Percentiles rank a stretch among this genome's conserved stretches.
Evolutionary conservation across 1,140 invertebrate genomes (phyloP).

Genomic region (Dreissena rostriformis): DNA sequence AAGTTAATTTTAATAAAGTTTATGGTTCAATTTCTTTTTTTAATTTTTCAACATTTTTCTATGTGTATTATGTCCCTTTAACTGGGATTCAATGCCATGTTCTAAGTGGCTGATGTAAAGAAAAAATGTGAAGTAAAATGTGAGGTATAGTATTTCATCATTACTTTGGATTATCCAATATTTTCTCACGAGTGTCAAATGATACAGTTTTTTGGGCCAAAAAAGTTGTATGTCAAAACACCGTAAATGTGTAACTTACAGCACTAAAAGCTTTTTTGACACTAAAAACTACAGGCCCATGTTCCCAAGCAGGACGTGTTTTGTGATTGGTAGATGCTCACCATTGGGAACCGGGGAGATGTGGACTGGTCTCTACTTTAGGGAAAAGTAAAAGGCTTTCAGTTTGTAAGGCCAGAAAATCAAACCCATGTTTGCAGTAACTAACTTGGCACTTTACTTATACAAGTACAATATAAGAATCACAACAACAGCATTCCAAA

Average conservation of each 20-base stretch:
- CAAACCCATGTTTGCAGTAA: background rate
- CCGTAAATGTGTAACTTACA: too few species aligned
- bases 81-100: too few species aligned
- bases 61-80: too few species aligned
- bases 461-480: background rate
- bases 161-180: background rate
- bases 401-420: background rate
- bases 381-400: background rate
- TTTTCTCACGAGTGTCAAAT: too few species aligned
- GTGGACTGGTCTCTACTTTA: constrained; percentile 43
- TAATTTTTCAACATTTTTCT: too few species aligned
- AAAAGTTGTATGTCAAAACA: too few species aligned
- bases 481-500: background rate
- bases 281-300: background rate
- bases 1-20: too few species aligned
- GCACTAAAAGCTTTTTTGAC: too few species aligned
- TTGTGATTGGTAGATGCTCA: too few species aligned
- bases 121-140: background rate
- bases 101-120: background rate
- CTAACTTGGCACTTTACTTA: background rate
- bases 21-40: too few species aligned
- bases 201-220: too few species aligned
- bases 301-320: too few species aligned
- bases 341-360: constrained; percentile 30
- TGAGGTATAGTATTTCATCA: background rate